These are phyloP conservation scores for Morus bassanus DNA, from an alignment of 2,797 vertebrate genomes.

Conservation along the genomic window DNA sequence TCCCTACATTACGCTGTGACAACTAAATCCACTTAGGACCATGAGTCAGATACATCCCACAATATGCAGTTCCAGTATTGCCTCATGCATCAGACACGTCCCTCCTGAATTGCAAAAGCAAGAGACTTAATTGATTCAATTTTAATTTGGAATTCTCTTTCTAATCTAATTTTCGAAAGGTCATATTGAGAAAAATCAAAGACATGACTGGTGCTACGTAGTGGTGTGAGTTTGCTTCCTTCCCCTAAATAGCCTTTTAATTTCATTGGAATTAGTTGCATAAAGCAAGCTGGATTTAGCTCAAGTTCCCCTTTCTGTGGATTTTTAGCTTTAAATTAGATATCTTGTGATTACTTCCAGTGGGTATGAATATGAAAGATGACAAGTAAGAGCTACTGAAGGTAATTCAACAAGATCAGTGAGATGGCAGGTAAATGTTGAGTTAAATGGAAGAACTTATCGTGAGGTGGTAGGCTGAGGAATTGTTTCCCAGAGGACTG, in stretches of 20 bases:
- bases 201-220: not conserved
- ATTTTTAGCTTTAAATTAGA: not conserved
- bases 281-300: not conserved
- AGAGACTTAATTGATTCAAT: not conserved
- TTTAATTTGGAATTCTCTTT: not conserved
- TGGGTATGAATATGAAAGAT: not conserved
- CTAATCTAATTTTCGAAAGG: slow-evolving; percentile 12
- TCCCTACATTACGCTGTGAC: not conserved
- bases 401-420: not conserved
- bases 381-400: not conserved
- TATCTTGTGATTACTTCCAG: not conserved
- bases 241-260: not conserved
- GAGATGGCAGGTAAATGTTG: not conserved
- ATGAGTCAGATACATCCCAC: not conserved
- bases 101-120: not conserved
- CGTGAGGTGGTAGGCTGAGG: not conserved
- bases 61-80: not conserved
- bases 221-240: not conserved
- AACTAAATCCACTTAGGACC: not conserved
- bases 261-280: not conserved
- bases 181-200: not conserved
- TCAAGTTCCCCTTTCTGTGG: not conserved
- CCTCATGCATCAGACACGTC: not conserved
- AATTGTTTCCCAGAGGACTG: not conserved
- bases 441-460: not conserved